phyloP scores from a whole-genome alignment of 2,113 vertebrate genomes.

The Tauraco erythrolophus region DNA sequence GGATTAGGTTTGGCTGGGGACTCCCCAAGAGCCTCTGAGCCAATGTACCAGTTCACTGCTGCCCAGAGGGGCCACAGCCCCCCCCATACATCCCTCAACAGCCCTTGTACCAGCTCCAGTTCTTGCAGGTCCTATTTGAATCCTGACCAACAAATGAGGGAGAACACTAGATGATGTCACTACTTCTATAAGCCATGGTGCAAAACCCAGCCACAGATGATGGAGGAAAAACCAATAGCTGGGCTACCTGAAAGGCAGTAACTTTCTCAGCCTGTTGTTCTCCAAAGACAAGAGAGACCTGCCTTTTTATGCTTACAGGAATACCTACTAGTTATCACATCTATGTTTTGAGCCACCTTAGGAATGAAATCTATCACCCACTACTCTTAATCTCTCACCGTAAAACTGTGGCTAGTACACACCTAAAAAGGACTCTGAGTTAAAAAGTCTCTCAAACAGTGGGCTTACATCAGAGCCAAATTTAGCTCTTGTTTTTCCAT shows the following conservation, averaged over 20 bases:
- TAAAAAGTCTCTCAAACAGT: not conserved
- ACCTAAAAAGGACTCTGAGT: not conserved
- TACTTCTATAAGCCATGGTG: not conserved
- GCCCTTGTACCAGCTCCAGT: not conserved
- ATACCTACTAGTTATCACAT: not conserved
- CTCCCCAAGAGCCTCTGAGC: rapidly evolving
- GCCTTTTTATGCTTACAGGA: not conserved
- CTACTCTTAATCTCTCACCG: not conserved
- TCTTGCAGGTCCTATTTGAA: not conserved
- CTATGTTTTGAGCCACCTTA: not conserved
- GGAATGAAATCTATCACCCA: not conserved
- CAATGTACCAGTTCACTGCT: not conserved
- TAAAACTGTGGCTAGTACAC: not conserved
- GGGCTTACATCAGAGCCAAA: not conserved
- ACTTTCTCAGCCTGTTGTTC: not conserved
- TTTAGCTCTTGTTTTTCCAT: not conserved
- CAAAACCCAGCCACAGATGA: not conserved
- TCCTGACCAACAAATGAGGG: not conserved
- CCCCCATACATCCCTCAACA: rapidly evolving
- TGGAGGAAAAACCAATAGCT: not conserved
- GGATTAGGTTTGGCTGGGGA: not conserved
- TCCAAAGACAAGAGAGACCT: not conserved
- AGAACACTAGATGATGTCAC: not conserved
- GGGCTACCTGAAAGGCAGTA: not conserved
- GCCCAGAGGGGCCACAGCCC: not conserved